These are phyloP conservation scores for Panulirus ornatus DNA, from an alignment of 1,140 invertebrate genomes.

Conservation along the genomic window DNA sequence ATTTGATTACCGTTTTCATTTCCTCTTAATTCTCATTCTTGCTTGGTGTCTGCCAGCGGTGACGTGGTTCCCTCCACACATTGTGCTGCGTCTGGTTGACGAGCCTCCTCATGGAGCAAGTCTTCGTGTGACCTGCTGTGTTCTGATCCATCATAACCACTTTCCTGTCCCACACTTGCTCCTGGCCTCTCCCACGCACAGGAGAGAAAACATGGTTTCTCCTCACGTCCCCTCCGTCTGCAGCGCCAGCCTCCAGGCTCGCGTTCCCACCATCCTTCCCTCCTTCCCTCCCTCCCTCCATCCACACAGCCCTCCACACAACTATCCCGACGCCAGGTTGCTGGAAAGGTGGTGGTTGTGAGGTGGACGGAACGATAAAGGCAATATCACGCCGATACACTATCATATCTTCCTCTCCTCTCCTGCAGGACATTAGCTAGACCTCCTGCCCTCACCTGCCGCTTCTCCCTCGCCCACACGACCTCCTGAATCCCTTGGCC, in stretches of 20 bases:
- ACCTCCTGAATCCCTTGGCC: background rate
- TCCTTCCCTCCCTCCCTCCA: background rate
- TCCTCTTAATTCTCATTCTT: too few species aligned
- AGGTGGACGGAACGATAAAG: conserved; percentile 16
- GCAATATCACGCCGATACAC: conserved; percentile 34
- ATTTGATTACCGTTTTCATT: too few species aligned
- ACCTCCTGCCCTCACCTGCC: background rate
- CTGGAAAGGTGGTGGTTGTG: background rate
- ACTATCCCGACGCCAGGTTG: background rate
- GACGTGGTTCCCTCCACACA: too few species aligned
- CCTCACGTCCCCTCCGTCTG: too few species aligned
- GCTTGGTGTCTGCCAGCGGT: too few species aligned
- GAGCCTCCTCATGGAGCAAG: too few species aligned
- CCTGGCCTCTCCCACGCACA: too few species aligned
- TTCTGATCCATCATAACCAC: too few species aligned
- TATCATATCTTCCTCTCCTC: conserved; percentile 18
- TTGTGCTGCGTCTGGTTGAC: too few species aligned
- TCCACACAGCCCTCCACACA: background rate
- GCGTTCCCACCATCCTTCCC: background rate
- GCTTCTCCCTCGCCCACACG: background rate
- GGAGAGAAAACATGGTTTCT: too few species aligned
- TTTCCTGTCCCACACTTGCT: background rate
- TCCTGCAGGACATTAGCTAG: conserved; percentile 19
- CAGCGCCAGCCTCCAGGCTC: too few species aligned
- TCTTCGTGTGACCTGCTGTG: too few species aligned